These are phyloP conservation scores for Sarcophaga caerulescens DNA, from an alignment of 2,888 invertebrate species.

Conservation along the genomic window DNA sequence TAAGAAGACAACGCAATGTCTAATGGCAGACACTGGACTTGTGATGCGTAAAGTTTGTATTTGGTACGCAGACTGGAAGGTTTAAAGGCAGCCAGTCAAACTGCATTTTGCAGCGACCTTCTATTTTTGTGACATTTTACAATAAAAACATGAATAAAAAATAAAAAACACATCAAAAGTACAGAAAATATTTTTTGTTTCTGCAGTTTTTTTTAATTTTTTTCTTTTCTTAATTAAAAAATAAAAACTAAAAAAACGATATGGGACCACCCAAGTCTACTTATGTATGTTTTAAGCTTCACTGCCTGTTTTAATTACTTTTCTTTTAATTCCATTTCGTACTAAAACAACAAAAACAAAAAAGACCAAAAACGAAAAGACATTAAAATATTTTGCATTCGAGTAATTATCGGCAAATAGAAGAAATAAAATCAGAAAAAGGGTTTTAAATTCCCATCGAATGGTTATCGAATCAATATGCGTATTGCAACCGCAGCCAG, in stretches of 20 bases:
- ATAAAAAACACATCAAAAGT: constrained; percentile 8
- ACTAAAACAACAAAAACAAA: not conserved
- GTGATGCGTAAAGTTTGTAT: constrained; percentile 53
- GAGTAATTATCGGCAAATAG: not conserved
- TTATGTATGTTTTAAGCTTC: constrained; percentile 51
- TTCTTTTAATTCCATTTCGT: constrained; percentile 36
- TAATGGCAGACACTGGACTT: constrained; percentile 52
- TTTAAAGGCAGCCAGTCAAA: not conserved
- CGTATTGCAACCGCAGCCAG: not conserved
- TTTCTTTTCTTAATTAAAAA: constrained; percentile 18
- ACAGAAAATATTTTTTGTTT: not conserved
- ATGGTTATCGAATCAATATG: not conserved
- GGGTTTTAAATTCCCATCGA: not conserved
- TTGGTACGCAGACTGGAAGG: constrained; percentile 30
- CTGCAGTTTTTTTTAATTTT: no score
- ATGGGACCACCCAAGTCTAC: constrained; percentile 63
- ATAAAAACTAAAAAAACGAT: constrained; percentile 13
- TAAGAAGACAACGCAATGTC: constrained; percentile 12
- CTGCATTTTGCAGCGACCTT: constrained; percentile 2
- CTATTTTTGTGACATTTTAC: constrained; percentile 49
- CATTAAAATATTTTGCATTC: constrained; percentile 53
- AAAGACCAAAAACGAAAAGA: not conserved
- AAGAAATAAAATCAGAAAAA: not conserved
- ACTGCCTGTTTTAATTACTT: constrained; percentile 66
- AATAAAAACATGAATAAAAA: not conserved